Evolutionary conservation across 2,113 vertebrate genomes (phyloP), one percentile per base, ranked within the genome.

Genomic region (Epinephelus moara): DNA sequence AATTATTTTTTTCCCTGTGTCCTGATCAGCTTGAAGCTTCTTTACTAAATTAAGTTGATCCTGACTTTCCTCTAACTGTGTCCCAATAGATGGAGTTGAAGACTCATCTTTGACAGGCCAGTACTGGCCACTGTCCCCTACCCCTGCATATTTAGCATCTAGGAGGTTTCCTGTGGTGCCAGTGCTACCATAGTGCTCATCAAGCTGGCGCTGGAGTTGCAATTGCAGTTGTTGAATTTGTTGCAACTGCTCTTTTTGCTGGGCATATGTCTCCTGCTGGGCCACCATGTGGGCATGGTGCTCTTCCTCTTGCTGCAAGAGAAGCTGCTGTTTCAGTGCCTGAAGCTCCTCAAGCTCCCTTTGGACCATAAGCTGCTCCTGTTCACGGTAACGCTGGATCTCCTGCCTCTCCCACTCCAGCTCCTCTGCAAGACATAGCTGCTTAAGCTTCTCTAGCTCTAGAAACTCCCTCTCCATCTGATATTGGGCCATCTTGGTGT

Each of bases 381-480:
- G 98, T 87, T 99, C 98, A 76, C 98, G 96, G 89, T 98, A 99
- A 81, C 98, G 97, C 82, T 99, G 98, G 71, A 99, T 99, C 94
- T 99, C 98, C 69, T 98, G 98, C 60, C 98, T 97, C 80, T 99
- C 98, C 97, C 98, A 99, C 86, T 99, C 98, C 17, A 99, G 88
- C 84, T 99, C 98, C 90, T 99, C 98, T 15, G 98, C 98, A 80
- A 99, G 96, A 81, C 98, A 98, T 17, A 99, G 94, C 75, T 99
- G 98, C 88, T 99, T 99, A 72, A 99, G 95, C 94, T 99, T 99
- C 81, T 99, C 98, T 70, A 99, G 94, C 87, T 99, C 97, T 66
- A 99, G 93, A 90, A 99, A 96, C 86, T 99, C 98, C 61, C 97
- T 96, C 61, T 99, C 97, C 91, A 98, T 96, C 73, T 99, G 96